These are phyloP conservation scores for Tachina fera DNA, from an alignment of 2,888 invertebrate genomes.

Conservation along the genomic window DNA sequence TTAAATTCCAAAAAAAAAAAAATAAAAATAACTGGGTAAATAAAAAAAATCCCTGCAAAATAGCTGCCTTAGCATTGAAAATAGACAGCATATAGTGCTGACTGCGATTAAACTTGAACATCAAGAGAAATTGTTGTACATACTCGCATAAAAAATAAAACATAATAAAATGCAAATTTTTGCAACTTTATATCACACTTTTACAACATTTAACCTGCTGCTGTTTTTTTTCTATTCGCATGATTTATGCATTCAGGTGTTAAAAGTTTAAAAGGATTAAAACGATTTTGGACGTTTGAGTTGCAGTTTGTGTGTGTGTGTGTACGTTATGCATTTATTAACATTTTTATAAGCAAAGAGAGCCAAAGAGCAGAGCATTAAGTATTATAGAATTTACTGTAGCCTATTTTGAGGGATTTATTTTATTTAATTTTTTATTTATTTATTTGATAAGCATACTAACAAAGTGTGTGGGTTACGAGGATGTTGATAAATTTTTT, in stretches of 20 bases:
- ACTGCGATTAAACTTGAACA: constrained; percentile 1
- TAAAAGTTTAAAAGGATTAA: constrained; percentile 65
- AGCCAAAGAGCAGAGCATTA: not conserved
- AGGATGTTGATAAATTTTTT: not conserved
- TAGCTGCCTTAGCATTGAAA: not conserved
- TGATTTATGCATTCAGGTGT: constrained; percentile 69
- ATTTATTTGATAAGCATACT: no score
- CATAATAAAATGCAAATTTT: constrained; percentile 26
- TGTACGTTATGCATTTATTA: not conserved
- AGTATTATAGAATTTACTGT: constrained; percentile 2
- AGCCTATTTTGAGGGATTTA: constrained; percentile 32
- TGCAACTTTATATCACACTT: constrained; percentile 51
- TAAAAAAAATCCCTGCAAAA: not conserved
- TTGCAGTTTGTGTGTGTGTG: not conserved
- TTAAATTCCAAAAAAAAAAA: not conserved
- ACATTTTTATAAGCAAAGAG: not conserved
- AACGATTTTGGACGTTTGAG: constrained; percentile 47
- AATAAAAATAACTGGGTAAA: not conserved
- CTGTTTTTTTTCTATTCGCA: constrained; percentile 42
- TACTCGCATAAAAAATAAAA: not conserved
- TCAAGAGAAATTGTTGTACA: not conserved
- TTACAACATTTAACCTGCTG: constrained; percentile 31
- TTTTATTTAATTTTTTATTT: not conserved
- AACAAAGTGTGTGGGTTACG: not conserved
- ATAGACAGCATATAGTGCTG: not conserved